Conservation (phyloP, 1,140 invertebrate genomes). For the Brachionus manjavacas region DNA sequence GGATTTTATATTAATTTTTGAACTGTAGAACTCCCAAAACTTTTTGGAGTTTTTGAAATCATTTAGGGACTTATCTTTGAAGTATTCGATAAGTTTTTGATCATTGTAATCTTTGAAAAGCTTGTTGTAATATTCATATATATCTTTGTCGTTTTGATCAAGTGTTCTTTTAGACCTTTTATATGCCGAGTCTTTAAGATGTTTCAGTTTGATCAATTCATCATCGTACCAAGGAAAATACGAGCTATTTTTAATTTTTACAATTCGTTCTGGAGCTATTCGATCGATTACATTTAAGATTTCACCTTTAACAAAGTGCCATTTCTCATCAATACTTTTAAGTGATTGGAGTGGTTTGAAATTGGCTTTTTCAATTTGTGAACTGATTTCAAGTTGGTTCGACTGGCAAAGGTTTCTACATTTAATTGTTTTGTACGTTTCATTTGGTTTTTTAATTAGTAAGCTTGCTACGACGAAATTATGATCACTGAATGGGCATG, state of each 20-base stretch:
- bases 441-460: not conserved
- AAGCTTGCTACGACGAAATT: not conserved
- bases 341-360: not conserved
- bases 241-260: not conserved
- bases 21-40: not conserved
- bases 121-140: not conserved
- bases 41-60: not conserved
- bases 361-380: not conserved
- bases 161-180: not conserved
- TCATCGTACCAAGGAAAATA: not conserved
- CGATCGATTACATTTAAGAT: not conserved
- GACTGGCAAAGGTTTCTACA: not conserved
- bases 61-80: not conserved
- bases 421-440: not conserved
- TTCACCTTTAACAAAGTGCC: not conserved
- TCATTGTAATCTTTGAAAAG: constrained; percentile 1
- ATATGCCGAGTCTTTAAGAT: not conserved
- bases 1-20: not conserved
- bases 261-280: not conserved
- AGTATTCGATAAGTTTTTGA: constrained; percentile 1
- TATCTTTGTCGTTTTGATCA: not conserved
- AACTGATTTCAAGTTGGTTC: not conserved
- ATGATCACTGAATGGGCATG: not conserved
- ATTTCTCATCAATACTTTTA: not conserved
- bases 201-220: not conserved